Percentiles rank a stretch among this genome's conserved stretches.
Conservation (phyloP, 2,797 vertebrate genomes). For the Fratercula arctica region DNA sequence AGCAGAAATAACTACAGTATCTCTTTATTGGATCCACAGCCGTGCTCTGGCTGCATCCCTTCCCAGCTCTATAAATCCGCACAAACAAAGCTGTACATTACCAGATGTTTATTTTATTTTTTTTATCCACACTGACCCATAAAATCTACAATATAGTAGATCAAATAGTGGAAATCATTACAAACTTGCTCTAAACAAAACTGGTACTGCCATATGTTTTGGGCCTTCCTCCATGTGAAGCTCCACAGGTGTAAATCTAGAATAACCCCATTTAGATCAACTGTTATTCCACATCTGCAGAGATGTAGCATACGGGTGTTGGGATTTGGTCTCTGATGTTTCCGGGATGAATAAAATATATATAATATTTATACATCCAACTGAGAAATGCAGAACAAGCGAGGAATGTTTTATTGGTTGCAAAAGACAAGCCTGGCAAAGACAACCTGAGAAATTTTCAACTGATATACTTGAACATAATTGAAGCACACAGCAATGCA, state of each 20-base stretch:
- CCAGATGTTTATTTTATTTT: slow-evolving; percentile 46
- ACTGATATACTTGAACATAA: not conserved
- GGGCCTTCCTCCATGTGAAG: not conserved
- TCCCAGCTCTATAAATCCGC: slow-evolving; percentile 29
- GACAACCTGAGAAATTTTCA: not conserved
- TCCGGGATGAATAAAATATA: not conserved
- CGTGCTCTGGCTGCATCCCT: not conserved
- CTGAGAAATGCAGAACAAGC: not conserved
- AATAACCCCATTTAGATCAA: not conserved
- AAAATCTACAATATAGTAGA: slow-evolving; percentile 25
- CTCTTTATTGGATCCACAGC: slow-evolving; percentile 27
- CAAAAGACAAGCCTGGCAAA: not conserved
- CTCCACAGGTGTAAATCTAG: slow-evolving; percentile 36
- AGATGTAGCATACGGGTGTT: not conserved
- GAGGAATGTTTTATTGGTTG: not conserved
- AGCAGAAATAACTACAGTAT: slow-evolving; percentile 39
- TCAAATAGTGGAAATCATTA: slow-evolving; percentile 46
- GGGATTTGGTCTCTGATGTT: not conserved
- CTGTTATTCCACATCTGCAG: slow-evolving; percentile 12
- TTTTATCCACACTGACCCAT: slow-evolving; percentile 45
- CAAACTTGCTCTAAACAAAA: slow-evolving; percentile 27
- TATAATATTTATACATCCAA: not conserved
- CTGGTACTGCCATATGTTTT: slow-evolving; percentile 7
- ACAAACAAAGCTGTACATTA: slow-evolving; percentile 47
- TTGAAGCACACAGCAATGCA: not conserved